Evolutionary conservation across 2,888 invertebrate species (phyloP).

Genomic region (Minunthozetes semirufus): DNA sequence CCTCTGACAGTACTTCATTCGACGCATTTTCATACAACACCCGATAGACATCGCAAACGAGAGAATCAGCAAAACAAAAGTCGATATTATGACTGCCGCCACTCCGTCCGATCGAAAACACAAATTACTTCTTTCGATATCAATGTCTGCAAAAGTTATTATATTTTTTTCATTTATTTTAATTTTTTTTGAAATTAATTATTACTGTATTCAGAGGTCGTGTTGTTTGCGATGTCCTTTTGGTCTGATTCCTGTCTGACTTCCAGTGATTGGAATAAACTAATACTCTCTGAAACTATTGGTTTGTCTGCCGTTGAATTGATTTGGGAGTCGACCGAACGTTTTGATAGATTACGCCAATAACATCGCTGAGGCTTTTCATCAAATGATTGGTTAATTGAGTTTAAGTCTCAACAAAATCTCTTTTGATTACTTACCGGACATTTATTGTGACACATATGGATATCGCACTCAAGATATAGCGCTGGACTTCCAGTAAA

Average conservation of each 20-base stretch:
- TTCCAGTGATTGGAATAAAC: constrained; percentile 76
- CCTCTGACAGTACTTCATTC: constrained; percentile 28
- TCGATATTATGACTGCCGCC: constrained; percentile 36
- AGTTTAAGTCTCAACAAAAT: not conserved
- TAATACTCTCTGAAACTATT: constrained; percentile 73
- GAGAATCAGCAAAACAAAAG: constrained; percentile 21
- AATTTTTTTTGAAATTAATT: not conserved
- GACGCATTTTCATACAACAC: constrained; percentile 35
- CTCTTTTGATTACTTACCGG: constrained; percentile 61
- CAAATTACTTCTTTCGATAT: constrained; percentile 8
- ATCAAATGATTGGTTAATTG: not conserved
- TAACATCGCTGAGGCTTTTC: constrained; percentile 44
- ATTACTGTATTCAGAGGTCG: constrained; percentile 9
- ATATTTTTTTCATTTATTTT: not conserved
- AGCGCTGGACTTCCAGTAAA: constrained; percentile 72
- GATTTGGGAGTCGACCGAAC: constrained; percentile 36
- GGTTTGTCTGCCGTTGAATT: constrained; percentile 38
- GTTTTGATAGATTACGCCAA: constrained; percentile 44
- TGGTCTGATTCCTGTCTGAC: constrained; percentile 52
- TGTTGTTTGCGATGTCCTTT: constrained; percentile 15
- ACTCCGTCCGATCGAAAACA: constrained; percentile 41
- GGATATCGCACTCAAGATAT: constrained; percentile 87
- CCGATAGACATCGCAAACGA: constrained; percentile 35
- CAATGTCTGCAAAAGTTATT: not conserved
- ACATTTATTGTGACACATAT: constrained; percentile 91